Evolutionary conservation across 64 coral and sea anemone species (phyloP), one percentile per base, ranked within the genome.

Genomic region (Anthopleura sola): DNA sequence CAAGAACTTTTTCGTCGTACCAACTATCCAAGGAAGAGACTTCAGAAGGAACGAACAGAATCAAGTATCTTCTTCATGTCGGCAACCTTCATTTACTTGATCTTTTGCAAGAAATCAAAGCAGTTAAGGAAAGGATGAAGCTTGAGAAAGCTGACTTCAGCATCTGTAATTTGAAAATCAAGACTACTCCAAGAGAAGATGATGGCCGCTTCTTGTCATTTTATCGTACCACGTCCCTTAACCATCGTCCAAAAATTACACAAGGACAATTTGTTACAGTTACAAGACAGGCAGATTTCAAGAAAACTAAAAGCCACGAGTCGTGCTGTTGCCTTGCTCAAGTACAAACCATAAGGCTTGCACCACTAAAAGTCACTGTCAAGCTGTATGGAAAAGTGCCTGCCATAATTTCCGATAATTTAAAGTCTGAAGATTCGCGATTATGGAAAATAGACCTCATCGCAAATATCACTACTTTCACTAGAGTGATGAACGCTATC

Each of bases 391-490:
- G 76, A 79, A 18, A 79, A 23, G 39, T 26, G 3, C 76, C 76
- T 79, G n/a, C 15, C 2, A 48, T 71, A 13, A 15, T 71, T 34
- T 71, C 66, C 28, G 66, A 71, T 32, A 24, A 18, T 44, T 23
- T 44, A 44, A 79, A 37, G 6, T 79, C 44, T 18, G 36, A 9
- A 24, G 39, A 40, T 18, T 26, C 76, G 19, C 17, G 76, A 4
- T 48, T 79, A 28, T 79, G 76, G 76, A 79, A 79, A 79, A 47
- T 79, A 23, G 76, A 79, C 39, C 76, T 79, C 6, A 79, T 79
- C 21, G 76, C 76, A 40, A 79, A 79, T 79, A 79, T 79, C 76
- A 79, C 76, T 23, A 79, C 38, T 7, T 79, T 79, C 24, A 79
- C 76, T 9, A 18, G 76, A 26, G 76, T 79, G 20, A 48, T 79